phyloP scores from a whole-genome alignment of 2,888 invertebrate species.

The Drosophila putrida region DNA sequence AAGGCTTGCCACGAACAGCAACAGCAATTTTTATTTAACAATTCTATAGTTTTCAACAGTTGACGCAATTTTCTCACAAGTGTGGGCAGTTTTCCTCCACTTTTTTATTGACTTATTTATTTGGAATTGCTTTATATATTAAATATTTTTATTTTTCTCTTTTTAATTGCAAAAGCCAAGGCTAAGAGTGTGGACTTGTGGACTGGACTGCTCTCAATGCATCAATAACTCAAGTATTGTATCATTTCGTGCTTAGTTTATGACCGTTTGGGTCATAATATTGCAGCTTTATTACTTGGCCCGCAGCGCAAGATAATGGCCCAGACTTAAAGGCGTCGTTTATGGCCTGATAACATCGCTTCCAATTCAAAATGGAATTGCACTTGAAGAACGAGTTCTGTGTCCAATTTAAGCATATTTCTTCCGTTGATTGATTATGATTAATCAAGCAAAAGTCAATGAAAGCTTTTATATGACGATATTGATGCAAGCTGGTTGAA shows the following conservation, averaged over 20 bases:
- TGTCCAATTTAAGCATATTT: background rate
- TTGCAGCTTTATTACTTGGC: conserved; percentile 44
- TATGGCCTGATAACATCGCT: conserved; percentile 59
- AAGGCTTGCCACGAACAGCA: background rate
- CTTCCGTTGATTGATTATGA: background rate
- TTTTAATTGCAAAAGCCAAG: conserved; percentile 11
- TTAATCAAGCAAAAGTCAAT: background rate
- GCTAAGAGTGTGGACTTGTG: background rate
- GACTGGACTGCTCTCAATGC: background rate
- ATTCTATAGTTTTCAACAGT: background rate
- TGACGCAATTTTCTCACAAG: conserved; percentile 11
- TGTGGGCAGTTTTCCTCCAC: background rate
- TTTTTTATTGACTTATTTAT: background rate
- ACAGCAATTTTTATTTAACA: conserved; percentile 3
- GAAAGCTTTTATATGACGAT: background rate
- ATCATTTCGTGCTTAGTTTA: conserved; percentile 43
- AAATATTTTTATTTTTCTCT: background rate
- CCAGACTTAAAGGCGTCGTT: conserved; percentile 78
- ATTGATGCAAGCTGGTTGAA: background rate
- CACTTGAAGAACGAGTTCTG: conserved; percentile 17
- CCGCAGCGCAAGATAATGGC: conserved; percentile 45
- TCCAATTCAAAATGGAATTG: conserved; percentile 8
- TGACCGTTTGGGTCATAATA: conserved; percentile 49
- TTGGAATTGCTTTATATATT: background rate
- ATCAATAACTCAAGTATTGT: conserved; percentile 27